Evolutionary conservation across 2,888 invertebrate genomes (phyloP), one percentile per base, ranked within the genome.

Genomic region (Eurytoma adleriae): DNA sequence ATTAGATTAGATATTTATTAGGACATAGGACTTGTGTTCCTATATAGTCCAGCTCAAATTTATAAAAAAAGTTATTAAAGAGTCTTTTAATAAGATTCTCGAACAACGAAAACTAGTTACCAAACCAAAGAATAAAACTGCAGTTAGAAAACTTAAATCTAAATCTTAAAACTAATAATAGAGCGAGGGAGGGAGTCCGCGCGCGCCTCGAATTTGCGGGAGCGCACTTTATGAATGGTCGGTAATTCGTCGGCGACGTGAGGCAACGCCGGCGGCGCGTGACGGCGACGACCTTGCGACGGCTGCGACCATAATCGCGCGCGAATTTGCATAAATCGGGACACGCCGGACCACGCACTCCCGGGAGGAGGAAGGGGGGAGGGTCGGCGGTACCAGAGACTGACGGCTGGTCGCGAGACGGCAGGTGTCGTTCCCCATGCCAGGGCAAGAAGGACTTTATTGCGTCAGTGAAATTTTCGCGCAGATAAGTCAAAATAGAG

Each of bases 281-380:
- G 71, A 59, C 68, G 56, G n/a, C 48, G 24, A 68, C 62, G 66
- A 75, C 70, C 75, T 71, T 75, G 79, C 66, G 14, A 18, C 30
- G 16, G 52, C 50, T 24, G 52, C 13, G 24, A 27, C n/a, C 62
- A 48, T 64, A 70, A 54, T 59, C 71, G 71, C 50, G 24, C 18
- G 20, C 50, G 40, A 57, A 75, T 79, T 79, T 74, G 59, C 79
- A 79, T 79, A 75, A 79, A 79, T 79, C 74, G 70, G 30, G 2
- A 27, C 16, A 24, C 16, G 73, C 40, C 40, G 40, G 40, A 40
- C 40, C 40, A 18, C 18, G 40, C 18, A 40, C 13, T n/a, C 54
- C 14, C 54, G 54, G 13, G 14, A 30, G n/a, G 16, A 54, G 20
- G 18, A 62, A 54, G 40, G 64, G 66, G n/a, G 24, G n/a, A 48